phyloP scores from a whole-genome alignment of 2,888 invertebrate species.

The Papilio elwesi region DNA sequence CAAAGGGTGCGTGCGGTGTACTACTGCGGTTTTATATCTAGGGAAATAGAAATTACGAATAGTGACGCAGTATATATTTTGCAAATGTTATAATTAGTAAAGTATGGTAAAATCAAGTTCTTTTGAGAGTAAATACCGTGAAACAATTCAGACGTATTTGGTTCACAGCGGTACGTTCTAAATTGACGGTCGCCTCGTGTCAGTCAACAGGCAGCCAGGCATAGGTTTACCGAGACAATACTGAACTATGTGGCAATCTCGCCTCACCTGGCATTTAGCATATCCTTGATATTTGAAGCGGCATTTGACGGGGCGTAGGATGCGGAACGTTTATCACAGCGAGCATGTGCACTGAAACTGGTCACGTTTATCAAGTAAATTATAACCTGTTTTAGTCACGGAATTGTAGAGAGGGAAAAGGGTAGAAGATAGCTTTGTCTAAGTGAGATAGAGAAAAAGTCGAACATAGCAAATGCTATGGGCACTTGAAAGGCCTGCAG shows the following conservation, averaged over 20 bases:
- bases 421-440: not conserved
- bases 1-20: too few species aligned
- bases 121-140: not conserved
- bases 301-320: conserved; percentile 76
- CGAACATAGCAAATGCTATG: too few species aligned
- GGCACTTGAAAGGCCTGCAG: too few species aligned
- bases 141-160: not conserved
- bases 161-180: conserved; percentile 11
- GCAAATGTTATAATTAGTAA: too few species aligned
- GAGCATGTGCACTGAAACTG: conserved; percentile 40
- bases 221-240: conserved; percentile 68
- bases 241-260: conserved; percentile 64
- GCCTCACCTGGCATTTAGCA: conserved; percentile 69
- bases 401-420: not conserved
- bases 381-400: conserved; percentile 17
- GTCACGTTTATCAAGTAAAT: conserved; percentile 26
- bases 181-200: conserved; percentile 42
- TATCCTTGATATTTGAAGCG: conserved; percentile 82
- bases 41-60: too few species aligned
- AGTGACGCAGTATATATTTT: too few species aligned
- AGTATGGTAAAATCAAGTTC: too few species aligned
- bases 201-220: conserved; percentile 51
- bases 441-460: not conserved
- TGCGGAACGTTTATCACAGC: conserved; percentile 61
- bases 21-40: too few species aligned